Evolutionary conservation across 2,888 invertebrate species (phyloP).

Genomic region (Eupithecia subfuscata): DNA sequence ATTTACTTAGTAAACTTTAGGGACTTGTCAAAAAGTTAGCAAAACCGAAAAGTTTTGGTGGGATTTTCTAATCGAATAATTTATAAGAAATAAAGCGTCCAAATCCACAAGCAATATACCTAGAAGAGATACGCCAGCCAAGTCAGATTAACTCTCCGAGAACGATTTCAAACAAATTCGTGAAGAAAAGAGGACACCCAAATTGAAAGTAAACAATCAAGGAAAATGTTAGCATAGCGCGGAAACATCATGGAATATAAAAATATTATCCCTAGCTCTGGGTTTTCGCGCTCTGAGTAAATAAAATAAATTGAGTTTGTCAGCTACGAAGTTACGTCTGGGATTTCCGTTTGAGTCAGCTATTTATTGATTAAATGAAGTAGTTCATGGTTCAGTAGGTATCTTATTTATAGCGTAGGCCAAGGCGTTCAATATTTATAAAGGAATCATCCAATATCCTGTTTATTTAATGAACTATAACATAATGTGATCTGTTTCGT

Average conservation of each 20-base stretch:
- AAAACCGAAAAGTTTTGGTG: not conserved
- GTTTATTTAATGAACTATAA: conserved; percentile 2
- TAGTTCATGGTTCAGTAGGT: conserved; percentile 15
- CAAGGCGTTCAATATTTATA: conserved; percentile 5
- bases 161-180: conserved; percentile 33
- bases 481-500: not conserved
- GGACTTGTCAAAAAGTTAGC: not conserved
- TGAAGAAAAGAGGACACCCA: conserved; percentile 26
- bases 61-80: not conserved
- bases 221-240: conserved; percentile 36
- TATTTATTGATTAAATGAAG: conserved; percentile 31
- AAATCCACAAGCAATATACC: not conserved
- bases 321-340: conserved; percentile 29
- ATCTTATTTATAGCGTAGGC: not conserved
- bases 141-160: conserved; percentile 6
- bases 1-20: conserved; percentile 22
- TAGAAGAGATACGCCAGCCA: not conserved
- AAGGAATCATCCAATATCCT: not conserved
- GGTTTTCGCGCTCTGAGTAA: conserved; percentile 28
- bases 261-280: conserved; percentile 19
- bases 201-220: conserved; percentile 42
- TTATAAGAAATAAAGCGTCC: not conserved
- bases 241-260: conserved; percentile 34
- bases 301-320: conserved; percentile 43
- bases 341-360: conserved; percentile 32